Percentiles rank a stretch among this genome's conserved stretches.
Conservation (phyloP, 1,140 invertebrate genomes). For the Chelonus insularis region DNA sequence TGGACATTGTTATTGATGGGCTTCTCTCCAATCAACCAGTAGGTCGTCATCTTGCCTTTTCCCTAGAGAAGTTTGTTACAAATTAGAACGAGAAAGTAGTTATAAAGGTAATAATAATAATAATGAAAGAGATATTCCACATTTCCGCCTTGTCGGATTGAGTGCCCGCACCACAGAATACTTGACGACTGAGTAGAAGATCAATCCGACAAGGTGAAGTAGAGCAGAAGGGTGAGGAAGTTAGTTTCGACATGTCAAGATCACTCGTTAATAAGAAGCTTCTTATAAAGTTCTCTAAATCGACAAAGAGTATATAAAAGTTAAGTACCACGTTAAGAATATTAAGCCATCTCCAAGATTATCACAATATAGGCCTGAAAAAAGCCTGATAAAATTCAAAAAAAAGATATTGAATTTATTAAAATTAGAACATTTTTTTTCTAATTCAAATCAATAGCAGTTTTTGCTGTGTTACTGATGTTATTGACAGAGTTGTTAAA, state of each 20-base stretch:
- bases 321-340: neutral
- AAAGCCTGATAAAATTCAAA: neutral
- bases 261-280: neutral
- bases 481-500: too few relatives aligned
- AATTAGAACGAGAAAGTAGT: too few relatives aligned
- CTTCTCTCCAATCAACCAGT: constrained; percentile 82
- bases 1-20: constrained; percentile 35
- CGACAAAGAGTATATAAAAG: neutral
- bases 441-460: too few relatives aligned
- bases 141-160: neutral
- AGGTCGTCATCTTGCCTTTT: constrained; percentile 88
- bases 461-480: too few relatives aligned
- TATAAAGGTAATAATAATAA: neutral
- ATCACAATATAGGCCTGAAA: neutral
- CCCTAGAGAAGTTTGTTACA: constrained; percentile 62
- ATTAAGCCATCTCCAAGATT: neutral
- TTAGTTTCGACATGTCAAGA: neutral
- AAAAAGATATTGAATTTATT: constrained; percentile 1
- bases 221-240: neutral
- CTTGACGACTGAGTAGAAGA: constrained; percentile 5
- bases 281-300: neutral
- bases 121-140: neutral
- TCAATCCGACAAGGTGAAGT: constrained; percentile 4
- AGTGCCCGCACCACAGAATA: neutral
- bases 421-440: too few relatives aligned